phyloP scores from a whole-genome alignment of 1,140 invertebrate species.

The Drosophila suzukii region DNA sequence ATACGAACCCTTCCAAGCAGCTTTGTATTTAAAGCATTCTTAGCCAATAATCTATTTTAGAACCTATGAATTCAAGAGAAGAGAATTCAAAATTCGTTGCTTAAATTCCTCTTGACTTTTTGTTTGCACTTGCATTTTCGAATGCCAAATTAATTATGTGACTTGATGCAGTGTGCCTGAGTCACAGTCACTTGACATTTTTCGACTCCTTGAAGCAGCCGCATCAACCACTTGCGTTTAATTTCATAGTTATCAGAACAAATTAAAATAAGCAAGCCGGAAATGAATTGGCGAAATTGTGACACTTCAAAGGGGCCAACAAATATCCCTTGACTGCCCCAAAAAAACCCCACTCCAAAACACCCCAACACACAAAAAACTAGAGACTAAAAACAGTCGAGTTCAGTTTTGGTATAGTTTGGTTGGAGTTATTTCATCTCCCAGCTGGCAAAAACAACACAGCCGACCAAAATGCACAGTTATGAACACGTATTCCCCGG shows the following conservation, averaged over 20 bases:
- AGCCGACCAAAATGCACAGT: constrained; percentile 31
- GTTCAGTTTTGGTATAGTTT: constrained; percentile 35
- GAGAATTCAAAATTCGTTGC: no score
- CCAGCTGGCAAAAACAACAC: constrained; percentile 28
- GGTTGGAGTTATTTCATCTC: constrained; percentile 20
- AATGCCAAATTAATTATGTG: constrained; percentile 2
- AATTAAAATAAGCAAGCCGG: constrained; percentile 18
- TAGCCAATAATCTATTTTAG: background rate
- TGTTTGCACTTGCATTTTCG: no score
- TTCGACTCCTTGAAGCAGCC: background rate
- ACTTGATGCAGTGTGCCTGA: background rate
- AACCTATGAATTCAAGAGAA: no score
- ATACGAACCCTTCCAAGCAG: no score
- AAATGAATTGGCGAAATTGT: constrained; percentile 36
- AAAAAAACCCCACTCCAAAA: background rate
- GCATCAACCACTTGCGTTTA: constrained; percentile 29
- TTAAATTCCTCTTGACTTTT: no score
- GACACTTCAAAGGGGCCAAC: constrained; percentile 29
- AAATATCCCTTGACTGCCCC: background rate
- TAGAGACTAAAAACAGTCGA: constrained; percentile 30
- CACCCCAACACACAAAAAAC: background rate
- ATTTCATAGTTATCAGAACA: constrained; percentile 58
- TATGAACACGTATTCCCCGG: constrained; percentile 58
- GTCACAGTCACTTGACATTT: no score
- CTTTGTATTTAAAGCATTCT: background rate